Conservation (phyloP, 2,888 invertebrate species). For the Rhamnusium bicolor region DNA sequence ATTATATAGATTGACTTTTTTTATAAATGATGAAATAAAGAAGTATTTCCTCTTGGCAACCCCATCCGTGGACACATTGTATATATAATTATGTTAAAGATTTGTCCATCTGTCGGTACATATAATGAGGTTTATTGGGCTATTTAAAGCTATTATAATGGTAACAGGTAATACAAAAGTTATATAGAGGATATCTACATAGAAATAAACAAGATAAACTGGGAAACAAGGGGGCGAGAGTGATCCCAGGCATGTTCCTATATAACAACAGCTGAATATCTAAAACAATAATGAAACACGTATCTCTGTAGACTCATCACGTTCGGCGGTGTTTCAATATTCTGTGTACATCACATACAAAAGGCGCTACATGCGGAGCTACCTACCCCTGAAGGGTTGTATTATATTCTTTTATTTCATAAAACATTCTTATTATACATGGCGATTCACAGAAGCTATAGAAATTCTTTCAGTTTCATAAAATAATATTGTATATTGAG, state of each 20-base stretch:
- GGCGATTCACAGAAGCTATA: background rate
- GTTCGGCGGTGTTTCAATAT: constrained; percentile 50
- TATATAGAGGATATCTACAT: constrained; percentile 7
- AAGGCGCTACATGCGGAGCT: constrained; percentile 28
- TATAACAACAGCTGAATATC: constrained; percentile 49
- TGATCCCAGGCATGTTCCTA: constrained; percentile 25
- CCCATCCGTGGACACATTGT: too few species aligned
- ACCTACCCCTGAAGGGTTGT: constrained; percentile 20
- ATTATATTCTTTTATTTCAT: constrained; percentile 29
- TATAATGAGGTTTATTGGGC: background rate
- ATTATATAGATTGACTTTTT: too few species aligned
- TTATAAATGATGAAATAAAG: too few species aligned
- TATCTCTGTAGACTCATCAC: constrained; percentile 49
- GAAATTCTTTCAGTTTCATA: background rate
- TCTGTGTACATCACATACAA: constrained; percentile 44
- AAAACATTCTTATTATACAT: constrained; percentile 20
- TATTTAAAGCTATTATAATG: constrained; percentile 12
- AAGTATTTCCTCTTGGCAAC: too few species aligned
- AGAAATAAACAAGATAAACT: constrained; percentile 33
- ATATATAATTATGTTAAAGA: too few species aligned
- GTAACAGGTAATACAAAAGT: constrained; percentile 18
- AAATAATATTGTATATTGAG: background rate
- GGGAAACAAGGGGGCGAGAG: constrained; percentile 19
- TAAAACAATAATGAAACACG: constrained; percentile 54
- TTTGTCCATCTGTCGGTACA: too few species aligned